Conservation (phyloP, 2,888 invertebrate species). For the Diabrotica balteata region DNA sequence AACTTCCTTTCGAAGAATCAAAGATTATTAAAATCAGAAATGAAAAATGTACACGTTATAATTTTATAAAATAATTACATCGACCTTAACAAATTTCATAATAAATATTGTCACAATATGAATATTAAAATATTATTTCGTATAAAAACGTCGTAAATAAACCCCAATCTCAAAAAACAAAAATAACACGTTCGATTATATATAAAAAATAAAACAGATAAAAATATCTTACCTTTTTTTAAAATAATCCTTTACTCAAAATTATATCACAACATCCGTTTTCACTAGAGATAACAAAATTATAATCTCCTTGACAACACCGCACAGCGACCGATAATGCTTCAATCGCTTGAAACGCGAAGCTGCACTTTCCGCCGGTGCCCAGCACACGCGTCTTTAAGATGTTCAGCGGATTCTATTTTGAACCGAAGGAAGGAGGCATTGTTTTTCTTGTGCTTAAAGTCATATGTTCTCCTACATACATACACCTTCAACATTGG, state of each 20-base stretch:
- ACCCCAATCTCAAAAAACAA: too few relatives aligned
- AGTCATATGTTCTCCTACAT: conserved; percentile 8
- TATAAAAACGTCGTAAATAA: too few relatives aligned
- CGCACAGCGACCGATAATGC: conserved; percentile 1
- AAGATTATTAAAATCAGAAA: too few relatives aligned
- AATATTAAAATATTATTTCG: too few relatives aligned
- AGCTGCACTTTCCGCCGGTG: conserved; percentile 6
- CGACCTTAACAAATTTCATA: too few relatives aligned
- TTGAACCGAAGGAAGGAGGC: conserved; percentile 4
- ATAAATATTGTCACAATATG: too few relatives aligned
- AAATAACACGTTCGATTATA: too few relatives aligned
- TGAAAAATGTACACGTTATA: too few relatives aligned
- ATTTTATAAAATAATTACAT: too few relatives aligned
- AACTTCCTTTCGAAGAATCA: too few relatives aligned
- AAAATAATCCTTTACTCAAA: not conserved
- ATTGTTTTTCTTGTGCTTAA: conserved; percentile 3
- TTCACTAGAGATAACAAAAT: not conserved
- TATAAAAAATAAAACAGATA: not conserved
- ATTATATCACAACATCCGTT: conserved; percentile 6
- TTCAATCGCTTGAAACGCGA: conserved; percentile 1
- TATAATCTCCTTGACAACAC: not conserved
- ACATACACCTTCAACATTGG: conserved; percentile 6
- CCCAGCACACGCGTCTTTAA: not conserved
- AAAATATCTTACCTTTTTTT: conserved; percentile 5
- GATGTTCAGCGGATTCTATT: conserved; percentile 5